A percentile compares a stretch with the other conserved stretches of the same genome.
Conservation (phyloP, 2,888 invertebrate species). For the Dasypogon diadema region DNA sequence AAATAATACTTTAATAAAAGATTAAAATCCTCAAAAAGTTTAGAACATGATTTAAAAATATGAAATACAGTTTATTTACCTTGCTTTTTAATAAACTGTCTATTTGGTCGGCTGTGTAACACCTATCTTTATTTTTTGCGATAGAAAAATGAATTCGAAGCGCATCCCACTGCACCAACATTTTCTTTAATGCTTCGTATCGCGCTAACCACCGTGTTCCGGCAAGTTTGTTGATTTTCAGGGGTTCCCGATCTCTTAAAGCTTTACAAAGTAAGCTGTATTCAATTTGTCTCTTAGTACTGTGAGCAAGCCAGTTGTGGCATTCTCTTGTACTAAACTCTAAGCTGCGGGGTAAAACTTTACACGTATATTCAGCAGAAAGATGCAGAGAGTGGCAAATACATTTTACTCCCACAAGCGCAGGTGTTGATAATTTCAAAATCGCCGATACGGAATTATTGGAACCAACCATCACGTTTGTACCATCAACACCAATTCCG, state of each 20-base stretch:
- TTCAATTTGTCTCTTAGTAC: not conserved
- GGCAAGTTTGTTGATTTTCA: not conserved
- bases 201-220: not conserved
- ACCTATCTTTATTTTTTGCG: not conserved
- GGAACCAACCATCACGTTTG: constrained; percentile 15
- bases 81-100: no score
- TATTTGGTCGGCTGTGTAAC: not conserved
- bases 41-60: no score
- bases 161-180: not conserved
- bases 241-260: not conserved
- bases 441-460: constrained; percentile 21
- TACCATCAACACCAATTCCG: constrained; percentile 36
- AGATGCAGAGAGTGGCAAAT: constrained; percentile 39
- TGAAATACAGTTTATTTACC: no score
- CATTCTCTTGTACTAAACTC: constrained; percentile 36
- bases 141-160: not conserved
- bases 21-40: no score
- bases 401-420: not conserved
- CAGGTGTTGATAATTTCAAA: not conserved
- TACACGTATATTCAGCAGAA: constrained; percentile 27
- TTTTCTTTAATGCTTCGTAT: not conserved
- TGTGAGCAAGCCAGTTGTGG: constrained; percentile 35
- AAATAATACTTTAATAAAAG: no score
- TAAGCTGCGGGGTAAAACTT: constrained; percentile 6
- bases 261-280: not conserved